Percentiles rank a stretch among this genome's conserved stretches.
Evolutionary conservation across 2,888 invertebrate species (phyloP).

Genomic region (Agriopis aurantiaria): DNA sequence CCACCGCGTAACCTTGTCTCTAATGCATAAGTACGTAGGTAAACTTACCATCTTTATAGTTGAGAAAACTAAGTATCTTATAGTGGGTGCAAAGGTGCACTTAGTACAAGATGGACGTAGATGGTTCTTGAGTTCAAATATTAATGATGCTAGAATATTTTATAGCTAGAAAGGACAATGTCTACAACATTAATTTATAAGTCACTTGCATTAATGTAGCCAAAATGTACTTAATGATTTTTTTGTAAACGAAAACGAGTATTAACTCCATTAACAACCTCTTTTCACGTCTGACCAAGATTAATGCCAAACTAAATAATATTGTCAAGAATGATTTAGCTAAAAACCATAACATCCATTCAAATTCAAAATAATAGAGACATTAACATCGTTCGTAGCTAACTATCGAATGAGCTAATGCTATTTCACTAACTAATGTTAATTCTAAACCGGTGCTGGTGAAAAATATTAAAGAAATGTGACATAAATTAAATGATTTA

Average conservation of each 20-base stretch:
- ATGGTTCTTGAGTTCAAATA: neutral
- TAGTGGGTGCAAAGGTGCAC: constrained; percentile 13
- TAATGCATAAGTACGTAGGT: constrained; percentile 13
- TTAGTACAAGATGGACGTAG: constrained; percentile 19
- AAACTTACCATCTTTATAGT: constrained; percentile 17
- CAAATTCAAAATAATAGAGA: constrained; percentile 40
- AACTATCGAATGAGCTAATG: constrained; percentile 41
- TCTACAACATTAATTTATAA: neutral
- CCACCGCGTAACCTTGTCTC: no score
- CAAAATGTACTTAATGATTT: neutral
- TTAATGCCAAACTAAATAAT: constrained; percentile 40
- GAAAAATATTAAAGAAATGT: constrained; percentile 49
- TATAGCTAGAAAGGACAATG: neutral
- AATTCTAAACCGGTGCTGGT: constrained; percentile 45
- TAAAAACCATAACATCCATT: constrained; percentile 37
- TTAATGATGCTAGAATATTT: neutral
- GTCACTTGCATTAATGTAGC: neutral
- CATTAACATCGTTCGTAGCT: constrained; percentile 42
- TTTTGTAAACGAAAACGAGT: neutral
- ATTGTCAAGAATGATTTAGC: constrained; percentile 42
- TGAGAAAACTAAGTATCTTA: constrained; percentile 6
- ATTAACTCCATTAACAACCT: neutral
- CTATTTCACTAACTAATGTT: constrained; percentile 39
- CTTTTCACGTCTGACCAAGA: constrained; percentile 33
- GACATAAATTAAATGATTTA: constrained; percentile 58